A percentile compares a stretch with the other conserved stretches of the same genome.
These are phyloP conservation scores for cattle (Bos taurus) DNA, from an alignment of 2,113 vertebrate species.

Conservation along the genomic window DNA sequence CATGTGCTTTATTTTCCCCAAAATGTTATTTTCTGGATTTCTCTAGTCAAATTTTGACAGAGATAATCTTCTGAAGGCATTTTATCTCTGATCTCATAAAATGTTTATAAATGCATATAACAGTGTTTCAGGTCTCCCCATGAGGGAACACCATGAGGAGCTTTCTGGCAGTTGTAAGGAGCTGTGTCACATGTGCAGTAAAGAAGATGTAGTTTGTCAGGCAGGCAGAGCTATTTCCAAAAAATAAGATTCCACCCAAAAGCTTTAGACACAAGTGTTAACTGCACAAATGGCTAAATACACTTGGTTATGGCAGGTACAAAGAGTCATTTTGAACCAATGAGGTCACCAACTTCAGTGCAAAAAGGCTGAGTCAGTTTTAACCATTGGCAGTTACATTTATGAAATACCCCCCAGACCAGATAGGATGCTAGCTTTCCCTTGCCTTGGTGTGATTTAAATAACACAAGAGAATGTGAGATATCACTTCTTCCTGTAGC, in stretches of 20 bases:
- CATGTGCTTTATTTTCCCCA: background rate
- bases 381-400: background rate
- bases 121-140: background rate
- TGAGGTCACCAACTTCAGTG: background rate
- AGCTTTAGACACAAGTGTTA: background rate
- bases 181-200: background rate
- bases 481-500: background rate
- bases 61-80: background rate
- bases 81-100: background rate
- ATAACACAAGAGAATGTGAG: background rate
- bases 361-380: background rate
- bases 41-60: background rate
- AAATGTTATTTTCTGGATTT: background rate
- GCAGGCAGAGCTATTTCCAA: background rate
- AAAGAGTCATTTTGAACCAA: background rate
- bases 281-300: background rate
- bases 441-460: background rate
- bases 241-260: conserved; percentile 18
- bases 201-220: background rate
- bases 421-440: background rate
- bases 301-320: background rate
- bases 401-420: background rate
- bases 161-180: background rate
- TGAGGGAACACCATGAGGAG: background rate
- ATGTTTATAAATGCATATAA: background rate